These are phyloP conservation scores for Drosophila oshimai DNA, from an alignment of 1,140 invertebrate genomes.

Conservation along the genomic window DNA sequence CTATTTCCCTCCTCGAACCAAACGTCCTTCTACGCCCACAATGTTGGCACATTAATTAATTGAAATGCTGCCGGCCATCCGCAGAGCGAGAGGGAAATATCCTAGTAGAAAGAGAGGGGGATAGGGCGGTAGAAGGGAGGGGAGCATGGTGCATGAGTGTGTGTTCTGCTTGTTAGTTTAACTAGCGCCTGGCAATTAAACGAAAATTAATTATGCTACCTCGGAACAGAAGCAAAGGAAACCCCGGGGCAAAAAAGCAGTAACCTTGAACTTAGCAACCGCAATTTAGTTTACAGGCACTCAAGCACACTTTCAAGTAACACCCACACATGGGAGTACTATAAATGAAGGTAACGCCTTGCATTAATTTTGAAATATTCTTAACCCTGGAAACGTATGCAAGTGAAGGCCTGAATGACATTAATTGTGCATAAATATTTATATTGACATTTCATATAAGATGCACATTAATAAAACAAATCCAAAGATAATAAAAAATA, in stretches of 20 bases:
- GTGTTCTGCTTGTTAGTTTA: conserved; percentile 77
- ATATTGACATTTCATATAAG: background rate
- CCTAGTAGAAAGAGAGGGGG: background rate
- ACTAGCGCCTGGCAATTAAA: conserved; percentile 77
- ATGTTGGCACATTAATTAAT: conserved; percentile 80
- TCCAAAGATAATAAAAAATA: too few relatives aligned
- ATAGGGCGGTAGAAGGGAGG: background rate
- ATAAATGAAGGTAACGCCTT: background rate
- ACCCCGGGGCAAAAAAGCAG: conserved; percentile 33
- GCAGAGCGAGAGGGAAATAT: background rate
- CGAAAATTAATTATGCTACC: conserved; percentile 78
- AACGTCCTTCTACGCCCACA: conserved; percentile 45
- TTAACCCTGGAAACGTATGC: background rate
- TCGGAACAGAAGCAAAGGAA: conserved; percentile 20
- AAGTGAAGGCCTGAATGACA: too few relatives aligned
- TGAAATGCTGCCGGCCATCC: conserved; percentile 68
- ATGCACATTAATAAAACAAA: too few relatives aligned
- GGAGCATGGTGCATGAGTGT: conserved; percentile 44
- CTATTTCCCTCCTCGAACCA: background rate
- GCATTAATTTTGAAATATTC: background rate
- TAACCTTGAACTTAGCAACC: conserved; percentile 65
- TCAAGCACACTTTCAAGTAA: background rate
- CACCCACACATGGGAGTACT: background rate
- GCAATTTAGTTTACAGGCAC: conserved; percentile 8
- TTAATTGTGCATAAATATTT: background rate